Evolutionary conservation across 2,888 invertebrate genomes (phyloP), one percentile per base, ranked within the genome.

Genomic region (Hypsopygia costalis): DNA sequence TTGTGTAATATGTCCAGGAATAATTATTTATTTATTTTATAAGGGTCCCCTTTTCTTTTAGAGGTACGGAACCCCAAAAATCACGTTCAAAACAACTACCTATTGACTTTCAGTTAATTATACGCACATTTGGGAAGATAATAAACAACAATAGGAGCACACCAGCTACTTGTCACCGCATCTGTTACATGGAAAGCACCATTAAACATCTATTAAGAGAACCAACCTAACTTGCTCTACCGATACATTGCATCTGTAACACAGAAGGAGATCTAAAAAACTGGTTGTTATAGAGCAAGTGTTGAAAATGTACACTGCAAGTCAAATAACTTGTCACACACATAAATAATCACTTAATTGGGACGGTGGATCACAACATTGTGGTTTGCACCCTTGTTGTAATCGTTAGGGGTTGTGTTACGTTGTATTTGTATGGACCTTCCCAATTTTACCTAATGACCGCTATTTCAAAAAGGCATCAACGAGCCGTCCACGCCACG

Each of bases 271-370:
- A 52, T 66, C 67, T 37, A 11, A 30, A 8, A 32, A 44, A 55
- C 41, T 53, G 52, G 69, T 49, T 3, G 21, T 42, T 28, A 29
- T 41, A 46, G 7, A 12, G 49, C 56, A 66, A 71, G 69, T 69
- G 71, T 67, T 63, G 58, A 57, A 52, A 51, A 50, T 49, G 40
- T 46, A 43, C 43, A 39, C 34, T 29, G 22, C 44, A 43, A 46
- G 45, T 51, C 53, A 63, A 68, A 70, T 63, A 64, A 65, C 68
- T 62, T 71, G 78, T 75, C 72, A 63, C 70, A 63, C 70, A 74
- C 64, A 82, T 85, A 83, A 85, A 86, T 85, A 83, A 86, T 81
- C 71, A 79, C 69, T 57, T 85, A 85, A 86, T 86, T 85, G 82
- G 74, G 55, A 69, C 50, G 53, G 47, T 70, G 52, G 61, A 70